Evolutionary conservation across 2,888 invertebrate genomes (phyloP).

Genomic region (Sarcophaga subvicina): DNA sequence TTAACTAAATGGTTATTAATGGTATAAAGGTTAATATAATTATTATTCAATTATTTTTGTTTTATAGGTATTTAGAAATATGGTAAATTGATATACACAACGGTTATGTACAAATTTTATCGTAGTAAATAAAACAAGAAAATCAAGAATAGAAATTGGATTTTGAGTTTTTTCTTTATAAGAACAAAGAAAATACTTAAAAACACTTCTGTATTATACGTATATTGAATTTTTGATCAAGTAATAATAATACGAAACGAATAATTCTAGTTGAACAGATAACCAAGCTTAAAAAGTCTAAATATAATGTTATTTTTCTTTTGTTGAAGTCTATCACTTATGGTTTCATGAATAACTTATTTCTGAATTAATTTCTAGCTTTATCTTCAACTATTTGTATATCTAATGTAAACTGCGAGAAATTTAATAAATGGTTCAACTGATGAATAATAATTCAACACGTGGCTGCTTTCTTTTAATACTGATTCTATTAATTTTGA

Average conservation of each 20-base stretch:
- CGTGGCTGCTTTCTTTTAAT: slow-evolving; percentile 33
- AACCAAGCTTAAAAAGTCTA: too few species aligned
- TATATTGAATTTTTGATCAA: too few species aligned
- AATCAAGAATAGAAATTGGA: background rate
- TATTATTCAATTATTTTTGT: background rate
- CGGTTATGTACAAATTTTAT: background rate
- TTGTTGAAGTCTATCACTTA: too few species aligned
- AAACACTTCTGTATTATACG: background rate
- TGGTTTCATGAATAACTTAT: too few species aligned
- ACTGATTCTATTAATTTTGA: slow-evolving; percentile 2
- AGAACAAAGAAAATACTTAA: background rate
- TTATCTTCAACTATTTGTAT: too few species aligned
- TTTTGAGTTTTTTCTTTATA: slow-evolving; percentile 5
- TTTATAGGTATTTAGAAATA: background rate
- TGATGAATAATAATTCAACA: slow-evolving; percentile 35
- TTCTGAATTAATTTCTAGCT: too few species aligned
- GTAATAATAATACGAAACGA: too few species aligned
- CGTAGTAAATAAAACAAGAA: background rate
- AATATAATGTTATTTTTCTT: too few species aligned
- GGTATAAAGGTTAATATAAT: slow-evolving; percentile 5
- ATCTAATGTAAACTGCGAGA: too few species aligned
- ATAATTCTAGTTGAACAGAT: background rate
- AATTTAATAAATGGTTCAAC: background rate
- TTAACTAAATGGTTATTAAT: background rate
- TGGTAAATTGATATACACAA: background rate